phyloP scores from a whole-genome alignment of 2,888 invertebrate species.

The Orthosia cruda region DNA sequence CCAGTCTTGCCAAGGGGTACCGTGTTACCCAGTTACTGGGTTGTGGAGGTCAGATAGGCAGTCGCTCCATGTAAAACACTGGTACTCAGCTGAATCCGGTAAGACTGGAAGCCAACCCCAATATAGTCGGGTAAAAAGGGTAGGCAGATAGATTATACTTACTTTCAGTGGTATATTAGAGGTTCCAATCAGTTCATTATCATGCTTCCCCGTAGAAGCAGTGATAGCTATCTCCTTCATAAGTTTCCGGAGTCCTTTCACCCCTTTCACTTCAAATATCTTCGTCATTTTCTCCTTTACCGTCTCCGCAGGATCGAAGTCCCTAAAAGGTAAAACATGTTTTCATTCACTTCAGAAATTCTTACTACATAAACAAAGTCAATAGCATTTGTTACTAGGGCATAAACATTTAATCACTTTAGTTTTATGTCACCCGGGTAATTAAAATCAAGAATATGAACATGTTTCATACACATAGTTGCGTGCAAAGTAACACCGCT shows the following conservation, averaged over 20 bases:
- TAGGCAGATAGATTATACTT: no score
- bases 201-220: constrained; percentile 98
- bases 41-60: no score
- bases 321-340: constrained; percentile 90
- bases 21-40: no score
- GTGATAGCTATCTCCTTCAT: constrained; percentile 98
- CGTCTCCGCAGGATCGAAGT: constrained; percentile 97
- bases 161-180: constrained; percentile 97
- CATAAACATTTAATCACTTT: constrained; percentile 60
- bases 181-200: constrained; percentile 98
- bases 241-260: constrained; percentile 95
- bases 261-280: constrained; percentile 96
- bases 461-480: constrained; percentile 15
- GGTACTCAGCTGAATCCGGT: no score
- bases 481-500: constrained; percentile 51
- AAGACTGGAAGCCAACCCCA: no score
- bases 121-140: no score
- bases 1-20: no score
- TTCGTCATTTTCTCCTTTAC: constrained; percentile 97
- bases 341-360: constrained; percentile 11
- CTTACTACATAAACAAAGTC: constrained; percentile 36
- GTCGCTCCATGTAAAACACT: no score
- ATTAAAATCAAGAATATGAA: constrained; percentile 49
- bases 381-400: constrained; percentile 57
- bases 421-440: constrained; percentile 61